A percentile compares a stretch with the other conserved stretches of the same genome.
phyloP scores from a whole-genome alignment of 64 coral and sea anemone species.

The Pocillopora verrucosa region DNA sequence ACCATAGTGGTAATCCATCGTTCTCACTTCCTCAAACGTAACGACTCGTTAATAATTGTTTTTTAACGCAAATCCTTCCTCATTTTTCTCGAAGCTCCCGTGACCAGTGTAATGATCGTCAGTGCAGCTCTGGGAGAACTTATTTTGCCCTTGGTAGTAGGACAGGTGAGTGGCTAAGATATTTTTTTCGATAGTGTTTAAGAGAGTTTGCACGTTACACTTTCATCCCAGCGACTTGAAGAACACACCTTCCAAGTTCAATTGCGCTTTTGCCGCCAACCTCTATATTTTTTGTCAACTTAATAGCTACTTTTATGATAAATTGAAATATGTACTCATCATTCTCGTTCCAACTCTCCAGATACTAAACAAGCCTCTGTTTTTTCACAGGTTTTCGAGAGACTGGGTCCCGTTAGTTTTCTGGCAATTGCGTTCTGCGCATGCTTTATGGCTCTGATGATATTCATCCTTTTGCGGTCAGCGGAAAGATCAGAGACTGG shows the following conservation, averaged over 20 bases:
- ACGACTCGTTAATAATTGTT: too few relatives aligned
- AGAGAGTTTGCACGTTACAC: too few relatives aligned
- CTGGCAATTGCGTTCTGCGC: slow-evolving; percentile 93
- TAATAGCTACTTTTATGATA: neutral
- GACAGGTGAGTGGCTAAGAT: slow-evolving; percentile 57
- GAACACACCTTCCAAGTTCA: too few relatives aligned
- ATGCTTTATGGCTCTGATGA: slow-evolving; percentile 77
- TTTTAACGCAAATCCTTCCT: neutral
- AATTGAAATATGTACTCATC: neutral
- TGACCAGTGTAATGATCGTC: slow-evolving; percentile 91
- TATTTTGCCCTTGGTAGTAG: slow-evolving; percentile 79
- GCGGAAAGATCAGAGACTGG: slow-evolving; percentile 61
- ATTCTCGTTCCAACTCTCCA: neutral
- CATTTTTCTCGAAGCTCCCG: slow-evolving; percentile 64
- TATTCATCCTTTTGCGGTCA: slow-evolving; percentile 75
- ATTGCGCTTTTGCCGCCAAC: too few relatives aligned
- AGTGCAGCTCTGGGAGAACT: slow-evolving; percentile 90
- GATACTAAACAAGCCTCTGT: neutral
- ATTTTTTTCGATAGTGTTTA: too few relatives aligned
- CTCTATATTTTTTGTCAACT: too few relatives aligned
- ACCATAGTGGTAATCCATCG: too few relatives aligned
- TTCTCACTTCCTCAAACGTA: too few relatives aligned
- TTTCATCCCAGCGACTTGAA: too few relatives aligned
- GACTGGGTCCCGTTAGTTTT: slow-evolving; percentile 90
- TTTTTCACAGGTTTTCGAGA: slow-evolving; percentile 74